Evolutionary conservation across 2,888 invertebrate genomes (phyloP).

Genomic region (Polydrusus pterygomalis): DNA sequence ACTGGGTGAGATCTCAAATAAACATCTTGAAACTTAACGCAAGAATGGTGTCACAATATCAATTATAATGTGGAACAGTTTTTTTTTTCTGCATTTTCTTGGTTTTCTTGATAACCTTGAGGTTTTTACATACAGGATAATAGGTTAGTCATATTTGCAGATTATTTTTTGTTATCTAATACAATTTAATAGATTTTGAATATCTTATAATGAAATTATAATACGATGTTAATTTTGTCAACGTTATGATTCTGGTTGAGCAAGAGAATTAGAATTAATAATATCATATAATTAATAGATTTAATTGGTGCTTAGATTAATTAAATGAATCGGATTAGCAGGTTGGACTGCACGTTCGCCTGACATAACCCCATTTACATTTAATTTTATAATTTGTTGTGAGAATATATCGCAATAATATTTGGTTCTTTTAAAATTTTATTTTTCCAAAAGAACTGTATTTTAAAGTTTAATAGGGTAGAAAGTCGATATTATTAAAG

Average conservation of each 20-base stretch:
- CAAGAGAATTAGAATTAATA: too few relatives aligned
- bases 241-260: not conserved
- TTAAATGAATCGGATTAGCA: not conserved
- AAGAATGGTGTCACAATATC: slow-evolving; percentile 31
- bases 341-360: too few relatives aligned
- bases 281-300: too few relatives aligned
- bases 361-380: not conserved
- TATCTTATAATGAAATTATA: not conserved
- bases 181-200: not conserved
- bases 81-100: slow-evolving; percentile 14
- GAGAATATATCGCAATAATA: too few relatives aligned
- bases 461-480: too few relatives aligned
- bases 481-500: too few relatives aligned
- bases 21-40: slow-evolving; percentile 28
- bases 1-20: slow-evolving; percentile 19
- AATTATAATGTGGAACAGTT: slow-evolving; percentile 1
- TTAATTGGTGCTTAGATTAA: not conserved
- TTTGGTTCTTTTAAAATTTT: not conserved
- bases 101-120: slow-evolving; percentile 13
- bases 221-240: not conserved
- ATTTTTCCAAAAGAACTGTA: too few relatives aligned
- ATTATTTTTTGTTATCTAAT: not conserved
- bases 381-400: not conserved
- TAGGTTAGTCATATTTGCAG: not conserved
- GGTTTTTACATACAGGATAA: not conserved